phyloP scores from a whole-genome alignment of 92 coral and sea anemone genomes.

The Bergia puertoricense region DNA sequence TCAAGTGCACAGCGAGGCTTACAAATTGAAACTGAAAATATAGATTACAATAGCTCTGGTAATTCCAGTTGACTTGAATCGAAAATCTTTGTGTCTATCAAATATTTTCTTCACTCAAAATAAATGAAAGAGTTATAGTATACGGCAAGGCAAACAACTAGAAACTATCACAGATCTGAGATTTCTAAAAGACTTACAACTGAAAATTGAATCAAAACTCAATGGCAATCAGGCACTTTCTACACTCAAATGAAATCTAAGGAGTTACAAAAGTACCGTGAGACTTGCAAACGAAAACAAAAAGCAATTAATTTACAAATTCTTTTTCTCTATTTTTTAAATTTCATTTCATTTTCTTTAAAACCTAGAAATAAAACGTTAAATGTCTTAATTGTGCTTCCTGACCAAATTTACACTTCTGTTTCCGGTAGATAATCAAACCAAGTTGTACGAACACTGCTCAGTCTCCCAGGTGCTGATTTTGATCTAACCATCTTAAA shows the following conservation, averaged over 20 bases:
- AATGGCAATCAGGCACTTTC: no score
- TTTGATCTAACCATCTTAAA: not conserved
- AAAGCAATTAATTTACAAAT: not conserved
- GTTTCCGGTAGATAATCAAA: not conserved
- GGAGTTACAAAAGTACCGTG: no score
- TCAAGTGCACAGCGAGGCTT: not conserved
- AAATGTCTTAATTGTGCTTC: not conserved
- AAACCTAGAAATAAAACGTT: not conserved
- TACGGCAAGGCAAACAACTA: no score
- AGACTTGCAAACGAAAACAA: no score
- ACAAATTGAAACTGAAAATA: not conserved
- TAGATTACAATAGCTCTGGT: not conserved
- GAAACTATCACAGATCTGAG: no score
- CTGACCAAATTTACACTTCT: not conserved
- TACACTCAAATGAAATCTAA: no score
- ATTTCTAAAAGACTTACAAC: no score
- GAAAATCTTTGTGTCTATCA: not conserved
- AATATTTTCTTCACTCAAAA: not conserved
- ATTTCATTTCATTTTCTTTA: not conserved
- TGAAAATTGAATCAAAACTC: no score
- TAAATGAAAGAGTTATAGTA: not conserved
- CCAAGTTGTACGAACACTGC: not conserved
- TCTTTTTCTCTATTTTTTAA: not conserved
- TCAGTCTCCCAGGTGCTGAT: slow-evolving; percentile 16
- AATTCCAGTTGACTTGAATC: not conserved